Evolutionary conservation across 2,888 invertebrate species (phyloP), one percentile per base, ranked within the genome.

Genomic region (Teleiodes luculella): DNA sequence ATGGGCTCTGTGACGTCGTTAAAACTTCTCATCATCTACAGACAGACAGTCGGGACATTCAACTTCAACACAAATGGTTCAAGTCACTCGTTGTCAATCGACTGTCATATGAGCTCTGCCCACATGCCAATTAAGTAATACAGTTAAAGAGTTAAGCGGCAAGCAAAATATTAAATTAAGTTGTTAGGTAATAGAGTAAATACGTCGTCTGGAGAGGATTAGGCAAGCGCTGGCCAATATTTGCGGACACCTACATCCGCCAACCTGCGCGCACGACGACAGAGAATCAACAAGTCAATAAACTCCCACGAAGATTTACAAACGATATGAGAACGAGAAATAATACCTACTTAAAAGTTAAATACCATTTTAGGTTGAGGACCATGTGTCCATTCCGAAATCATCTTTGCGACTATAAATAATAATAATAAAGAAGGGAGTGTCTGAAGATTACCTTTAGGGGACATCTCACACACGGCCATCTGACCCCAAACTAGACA

Each of bases 201-300:
- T 75, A 76, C 64, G 74, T 69, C 64, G 72, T 62, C 64, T 65
- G 68, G 64, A 73, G 70, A 73, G 76, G 78, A 79, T 84, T 86
- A 75, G 78, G 82, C 76, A 80, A 84, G 80, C 73, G 78, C 43
- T 43, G 43, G 43, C 76, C 72, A 87, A 88, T 87, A 88, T 88
- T 87, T 87, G 87, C 83, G 74, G 65, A 85, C 87, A 80, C 86
- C 86, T 81, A 86, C 88, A 77, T 82, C 80, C 80, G 80, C 82
- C 76, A 82, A 82, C 80, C 76, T 80, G 85, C 78, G 75, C 73
- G 68, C 68, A 68, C 59, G 66, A 68, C 61, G 61, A 62, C 59
- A 6, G 57, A 59, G 66, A 56, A 62, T 59, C 59, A 62, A 68
- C 72, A 63, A 77, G 82, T 83, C 78, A 83, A 83, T 78, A 82